A percentile compares a stretch with the other conserved stretches of the same genome.
Conservation (phyloP, 1,140 invertebrate species). For the Bombus balteatus region DNA sequence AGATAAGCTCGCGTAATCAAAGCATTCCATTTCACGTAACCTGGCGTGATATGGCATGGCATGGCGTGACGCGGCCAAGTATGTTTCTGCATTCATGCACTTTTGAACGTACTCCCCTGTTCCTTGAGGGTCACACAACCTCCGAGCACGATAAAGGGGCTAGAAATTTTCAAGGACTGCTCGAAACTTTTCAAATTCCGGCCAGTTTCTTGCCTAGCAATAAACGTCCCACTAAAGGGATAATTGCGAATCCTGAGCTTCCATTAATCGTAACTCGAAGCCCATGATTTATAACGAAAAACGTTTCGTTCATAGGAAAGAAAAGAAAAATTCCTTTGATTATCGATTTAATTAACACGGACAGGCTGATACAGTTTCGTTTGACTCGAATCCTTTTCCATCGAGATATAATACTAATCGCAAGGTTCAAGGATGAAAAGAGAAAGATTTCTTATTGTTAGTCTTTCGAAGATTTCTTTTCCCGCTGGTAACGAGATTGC, state of each 20-base stretch:
- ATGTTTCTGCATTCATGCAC: slow-evolving; percentile 45
- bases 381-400: neutral
- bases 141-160: neutral
- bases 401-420: neutral
- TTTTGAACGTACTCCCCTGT: slow-evolving; percentile 17
- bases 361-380: neutral
- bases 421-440: neutral
- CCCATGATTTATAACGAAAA: neutral
- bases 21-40: slow-evolving; percentile 57
- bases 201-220: neutral
- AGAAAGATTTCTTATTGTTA: neutral
- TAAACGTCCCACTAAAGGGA: slow-evolving; percentile 5
- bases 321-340: neutral
- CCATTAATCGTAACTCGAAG: neutral
- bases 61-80: slow-evolving; percentile 48
- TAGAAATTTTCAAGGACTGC: slow-evolving; percentile 46
- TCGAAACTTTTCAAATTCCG: slow-evolving; percentile 47
- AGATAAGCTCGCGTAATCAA: slow-evolving; percentile 61
- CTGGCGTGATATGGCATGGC: slow-evolving; percentile 46
- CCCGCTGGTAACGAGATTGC: neutral
- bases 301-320: neutral
- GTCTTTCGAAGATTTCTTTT: neutral
- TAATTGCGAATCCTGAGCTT: neutral
- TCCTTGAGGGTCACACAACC: slow-evolving; percentile 10
- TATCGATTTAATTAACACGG: neutral